These are phyloP conservation scores for Himalopsyche phryganea DNA, from an alignment of 1,140 invertebrate genomes.

Conservation along the genomic window DNA sequence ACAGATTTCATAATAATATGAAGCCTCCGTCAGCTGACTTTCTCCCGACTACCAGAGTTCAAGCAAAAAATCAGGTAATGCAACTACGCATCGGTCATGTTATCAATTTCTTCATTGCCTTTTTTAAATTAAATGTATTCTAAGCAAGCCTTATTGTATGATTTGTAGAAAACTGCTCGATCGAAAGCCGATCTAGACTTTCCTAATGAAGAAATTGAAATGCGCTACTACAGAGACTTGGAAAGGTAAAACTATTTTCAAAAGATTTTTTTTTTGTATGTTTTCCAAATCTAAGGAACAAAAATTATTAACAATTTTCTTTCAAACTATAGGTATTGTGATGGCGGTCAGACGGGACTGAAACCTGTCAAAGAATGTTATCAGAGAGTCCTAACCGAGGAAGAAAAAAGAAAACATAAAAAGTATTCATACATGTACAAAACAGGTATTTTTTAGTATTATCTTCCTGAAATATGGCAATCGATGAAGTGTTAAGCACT, in stretches of 20 bases:
- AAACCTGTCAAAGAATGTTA: conserved; percentile 13
- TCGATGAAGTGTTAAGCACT: no score
- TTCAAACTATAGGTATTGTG: conserved; percentile 11
- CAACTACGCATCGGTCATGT: background rate
- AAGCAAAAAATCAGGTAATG: background rate
- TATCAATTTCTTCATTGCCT: background rate
- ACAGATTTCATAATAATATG: background rate
- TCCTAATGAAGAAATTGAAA: conserved; percentile 8
- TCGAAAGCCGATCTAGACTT: background rate
- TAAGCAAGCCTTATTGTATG: no score
- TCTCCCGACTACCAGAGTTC: background rate
- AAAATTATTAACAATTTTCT: no score
- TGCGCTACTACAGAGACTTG: conserved; percentile 7
- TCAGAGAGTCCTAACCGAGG: conserved; percentile 8
- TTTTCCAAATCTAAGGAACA: background rate
- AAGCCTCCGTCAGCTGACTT: background rate
- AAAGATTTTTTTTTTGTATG: background rate
- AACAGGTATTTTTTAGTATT: conserved; percentile 1
- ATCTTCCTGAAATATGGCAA: background rate
- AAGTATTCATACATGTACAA: conserved; percentile 6
- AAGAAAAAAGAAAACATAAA: conserved; percentile 6
- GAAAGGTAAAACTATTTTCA: conserved; percentile 14
- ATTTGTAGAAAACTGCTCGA: background rate
- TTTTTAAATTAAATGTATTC: no score
- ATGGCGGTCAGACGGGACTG: background rate